Evolutionary conservation across 1,140 invertebrate species (phyloP).

Genomic region (Diabrotica virgifera): DNA sequence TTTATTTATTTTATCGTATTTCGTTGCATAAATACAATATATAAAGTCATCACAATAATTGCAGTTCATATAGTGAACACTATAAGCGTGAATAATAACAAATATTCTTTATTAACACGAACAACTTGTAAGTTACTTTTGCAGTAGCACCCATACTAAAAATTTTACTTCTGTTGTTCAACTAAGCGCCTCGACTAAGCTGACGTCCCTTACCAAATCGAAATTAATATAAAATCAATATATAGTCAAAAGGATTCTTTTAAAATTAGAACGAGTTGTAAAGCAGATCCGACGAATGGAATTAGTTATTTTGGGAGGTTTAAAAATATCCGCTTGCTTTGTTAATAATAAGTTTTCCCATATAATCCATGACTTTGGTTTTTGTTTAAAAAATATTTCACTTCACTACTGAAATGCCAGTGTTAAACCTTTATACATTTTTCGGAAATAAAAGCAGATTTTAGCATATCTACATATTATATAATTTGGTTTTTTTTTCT

Average conservation of each 20-base stretch:
- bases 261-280: slow-evolving; percentile 3
- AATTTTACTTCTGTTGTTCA: slow-evolving; percentile 28
- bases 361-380: no score
- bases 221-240: neutral
- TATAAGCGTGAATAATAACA: slow-evolving; percentile 46
- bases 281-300: no score
- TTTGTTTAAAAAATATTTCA: no score
- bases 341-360: no score
- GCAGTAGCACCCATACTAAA: slow-evolving; percentile 41
- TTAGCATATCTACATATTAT: no score
- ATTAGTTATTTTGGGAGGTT: no score
- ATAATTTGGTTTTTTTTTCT: no score
- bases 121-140: slow-evolving; percentile 29
- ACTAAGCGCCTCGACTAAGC: neutral
- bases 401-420: no score
- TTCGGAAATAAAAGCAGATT: no score
- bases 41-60: slow-evolving; percentile 48
- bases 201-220: neutral
- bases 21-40: slow-evolving; percentile 46
- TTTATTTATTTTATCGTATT: slow-evolving; percentile 39
- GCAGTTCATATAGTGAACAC: slow-evolving; percentile 50
- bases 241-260: neutral
- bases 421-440: no score
- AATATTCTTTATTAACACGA: slow-evolving; percentile 38
- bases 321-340: no score